These are phyloP conservation scores for Coranthus polyacanthus DNA, from an alignment of 2,797 vertebrate genomes.

Conservation along the genomic window DNA sequence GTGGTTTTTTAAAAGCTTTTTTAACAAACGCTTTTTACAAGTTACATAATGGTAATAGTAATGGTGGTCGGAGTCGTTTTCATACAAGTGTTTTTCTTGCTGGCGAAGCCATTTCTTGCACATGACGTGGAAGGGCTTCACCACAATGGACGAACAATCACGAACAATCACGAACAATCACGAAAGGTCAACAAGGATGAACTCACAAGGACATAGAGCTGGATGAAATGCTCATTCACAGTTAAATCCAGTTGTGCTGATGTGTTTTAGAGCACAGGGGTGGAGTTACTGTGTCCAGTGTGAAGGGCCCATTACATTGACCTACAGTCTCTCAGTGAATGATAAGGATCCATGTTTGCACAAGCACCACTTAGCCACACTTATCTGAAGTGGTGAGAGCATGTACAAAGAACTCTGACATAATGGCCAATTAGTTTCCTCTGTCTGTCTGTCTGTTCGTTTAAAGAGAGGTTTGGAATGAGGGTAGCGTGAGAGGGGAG, in stretches of 20 bases:
- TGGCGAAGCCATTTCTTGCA: not conserved
- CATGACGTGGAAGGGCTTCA: not conserved
- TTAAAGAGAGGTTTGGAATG: slow-evolving; percentile 40
- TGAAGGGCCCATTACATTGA: slow-evolving; percentile 52
- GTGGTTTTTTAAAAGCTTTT: no score
- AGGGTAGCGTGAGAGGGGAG: slow-evolving; percentile 70
- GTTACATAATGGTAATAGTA: no score
- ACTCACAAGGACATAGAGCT: not conserved
- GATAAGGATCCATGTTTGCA: slow-evolving; percentile 81
- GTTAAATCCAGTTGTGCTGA: slow-evolving; percentile 9
- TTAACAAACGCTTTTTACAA: no score
- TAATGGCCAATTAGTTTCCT: slow-evolving; percentile 75
- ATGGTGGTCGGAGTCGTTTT: not conserved
- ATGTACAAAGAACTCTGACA: slow-evolving; percentile 74
- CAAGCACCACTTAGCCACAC: slow-evolving; percentile 71
- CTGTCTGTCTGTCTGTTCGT: slow-evolving; percentile 45
- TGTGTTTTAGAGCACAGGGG: slow-evolving; percentile 22
- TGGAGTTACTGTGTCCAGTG: slow-evolving; percentile 26
- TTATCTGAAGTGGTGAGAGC: slow-evolving; percentile 78
- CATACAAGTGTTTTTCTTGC: not conserved
- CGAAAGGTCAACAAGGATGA: not conserved
- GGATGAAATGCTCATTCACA: slow-evolving; percentile 6
- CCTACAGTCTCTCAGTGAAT: slow-evolving; percentile 58
- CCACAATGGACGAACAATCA: not conserved
- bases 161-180: no score